phyloP scores from a whole-genome alignment of 2,888 invertebrate genomes.

The Trachelus stipa region DNA sequence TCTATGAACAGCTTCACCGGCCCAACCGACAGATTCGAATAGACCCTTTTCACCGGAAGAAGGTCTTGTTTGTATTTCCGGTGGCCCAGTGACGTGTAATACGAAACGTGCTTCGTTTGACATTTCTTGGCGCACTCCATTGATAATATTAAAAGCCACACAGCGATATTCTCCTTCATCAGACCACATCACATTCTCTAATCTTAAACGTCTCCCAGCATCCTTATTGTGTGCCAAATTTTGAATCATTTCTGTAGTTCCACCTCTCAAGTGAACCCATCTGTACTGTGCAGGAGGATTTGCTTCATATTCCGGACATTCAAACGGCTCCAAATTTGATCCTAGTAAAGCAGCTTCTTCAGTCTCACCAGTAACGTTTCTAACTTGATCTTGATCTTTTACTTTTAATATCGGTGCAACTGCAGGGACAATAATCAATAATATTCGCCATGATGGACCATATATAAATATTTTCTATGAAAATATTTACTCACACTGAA shows the following conservation, averaged over 20 bases:
- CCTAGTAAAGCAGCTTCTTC: slow-evolving; percentile 65
- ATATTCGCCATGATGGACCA: neutral
- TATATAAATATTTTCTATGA: neutral
- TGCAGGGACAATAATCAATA: slow-evolving; percentile 42
- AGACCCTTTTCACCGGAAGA: slow-evolving; percentile 49
- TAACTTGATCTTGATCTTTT: slow-evolving; percentile 33
- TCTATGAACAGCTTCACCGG: slow-evolving; percentile 57
- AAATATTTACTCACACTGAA: slow-evolving; percentile 68
- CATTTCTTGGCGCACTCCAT: slow-evolving; percentile 62
- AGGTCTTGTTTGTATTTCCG: slow-evolving; percentile 58
- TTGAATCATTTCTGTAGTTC: slow-evolving; percentile 51
- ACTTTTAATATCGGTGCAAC: slow-evolving; percentile 64
- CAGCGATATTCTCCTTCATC: slow-evolving; percentile 72
- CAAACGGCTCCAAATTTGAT: slow-evolving; percentile 67
- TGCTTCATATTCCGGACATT: slow-evolving; percentile 69
- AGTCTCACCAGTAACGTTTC: slow-evolving; percentile 46
- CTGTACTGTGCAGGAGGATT: slow-evolving; percentile 70
- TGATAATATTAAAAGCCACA: slow-evolving; percentile 70
- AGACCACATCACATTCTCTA: slow-evolving; percentile 70
- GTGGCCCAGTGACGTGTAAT: slow-evolving; percentile 61
- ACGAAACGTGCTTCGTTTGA: slow-evolving; percentile 54
- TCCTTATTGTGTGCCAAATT: slow-evolving; percentile 56
- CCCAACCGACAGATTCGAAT: slow-evolving; percentile 60
- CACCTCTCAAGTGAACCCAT: slow-evolving; percentile 65
- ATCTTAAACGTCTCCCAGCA: slow-evolving; percentile 61